A percentile compares a stretch with the other conserved stretches of the same genome.
Evolutionary conservation across 2,888 invertebrate genomes (phyloP).

Genomic region (Amitus sp.): DNA sequence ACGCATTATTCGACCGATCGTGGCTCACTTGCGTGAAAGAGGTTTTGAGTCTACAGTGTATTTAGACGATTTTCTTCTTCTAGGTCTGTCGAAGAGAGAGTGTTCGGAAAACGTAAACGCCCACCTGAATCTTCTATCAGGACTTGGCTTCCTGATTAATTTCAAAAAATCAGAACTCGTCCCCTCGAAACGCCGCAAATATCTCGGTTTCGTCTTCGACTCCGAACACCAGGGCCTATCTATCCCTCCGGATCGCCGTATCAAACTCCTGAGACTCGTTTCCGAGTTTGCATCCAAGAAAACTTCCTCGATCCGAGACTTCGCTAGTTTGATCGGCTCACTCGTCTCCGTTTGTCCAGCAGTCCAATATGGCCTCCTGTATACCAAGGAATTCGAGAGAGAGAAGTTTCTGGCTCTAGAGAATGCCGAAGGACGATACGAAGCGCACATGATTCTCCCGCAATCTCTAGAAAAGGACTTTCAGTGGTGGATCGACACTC

Average conservation of each 20-base stretch:
- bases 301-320: conserved; percentile 14
- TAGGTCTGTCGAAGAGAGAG: background rate
- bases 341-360: conserved; percentile 22
- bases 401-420: conserved; percentile 6
- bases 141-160: conserved; percentile 10
- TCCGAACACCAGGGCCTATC: background rate
- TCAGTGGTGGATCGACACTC: too few relatives aligned
- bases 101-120: background rate
- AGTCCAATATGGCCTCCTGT: conserved; percentile 15
- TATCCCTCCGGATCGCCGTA: too few relatives aligned
- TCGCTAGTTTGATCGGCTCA: conserved; percentile 27
- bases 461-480: too few relatives aligned
- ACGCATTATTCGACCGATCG: conserved; percentile 11
- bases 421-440: too few relatives aligned
- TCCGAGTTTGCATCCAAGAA: background rate
- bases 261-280: background rate
- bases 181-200: too few relatives aligned
- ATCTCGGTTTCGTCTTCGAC: conserved; percentile 11
- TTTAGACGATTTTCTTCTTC: conserved; percentile 13
- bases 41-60: conserved; percentile 6
- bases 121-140: background rate
- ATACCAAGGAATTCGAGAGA: conserved; percentile 19
- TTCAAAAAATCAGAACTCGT: conserved; percentile 1
- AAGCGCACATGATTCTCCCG: too few relatives aligned
- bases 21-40: background rate